Evolutionary conservation across 2,888 invertebrate genomes (phyloP).

Genomic region (Dasysyrphus albostriatus): DNA sequence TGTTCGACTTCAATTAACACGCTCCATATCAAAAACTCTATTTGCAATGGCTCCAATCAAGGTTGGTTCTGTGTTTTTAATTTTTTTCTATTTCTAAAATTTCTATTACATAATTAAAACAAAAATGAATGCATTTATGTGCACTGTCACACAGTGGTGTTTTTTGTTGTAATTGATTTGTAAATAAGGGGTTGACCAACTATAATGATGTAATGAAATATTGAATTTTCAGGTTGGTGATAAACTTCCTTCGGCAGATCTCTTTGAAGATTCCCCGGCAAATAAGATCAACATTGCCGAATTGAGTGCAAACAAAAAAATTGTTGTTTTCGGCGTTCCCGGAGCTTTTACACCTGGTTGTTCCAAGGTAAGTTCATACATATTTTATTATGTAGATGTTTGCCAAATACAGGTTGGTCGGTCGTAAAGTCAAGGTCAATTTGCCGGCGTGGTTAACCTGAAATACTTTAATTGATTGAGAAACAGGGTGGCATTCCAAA

Average conservation of each 20-base stretch:
- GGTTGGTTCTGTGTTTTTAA: conserved; percentile 77
- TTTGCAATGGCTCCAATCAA: conserved; percentile 81
- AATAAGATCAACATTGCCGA: conserved; percentile 93
- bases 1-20: conserved; percentile 50
- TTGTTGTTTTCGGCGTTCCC: conserved; percentile 95
- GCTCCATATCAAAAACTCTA: conserved; percentile 80
- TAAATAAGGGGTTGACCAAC: conserved; percentile 4
- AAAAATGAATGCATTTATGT: conserved; percentile 1
- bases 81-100: conserved; percentile 18
- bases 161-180: conserved; percentile 43
- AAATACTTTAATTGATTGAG: not conserved
- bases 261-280: conserved; percentile 93
- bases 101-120: conserved; percentile 42
- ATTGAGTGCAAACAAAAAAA: conserved; percentile 90
- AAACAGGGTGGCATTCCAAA: not conserved
- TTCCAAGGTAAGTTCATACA: conserved; percentile 87
- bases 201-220: conserved; percentile 35
- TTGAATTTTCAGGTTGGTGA: conserved; percentile 90
- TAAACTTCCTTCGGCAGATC: conserved; percentile 89
- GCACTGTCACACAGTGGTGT: not conserved
- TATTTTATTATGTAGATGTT: not conserved
- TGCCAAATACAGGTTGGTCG: not conserved
- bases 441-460: conserved; percentile 84
- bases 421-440: conserved; percentile 85
- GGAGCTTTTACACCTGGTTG: conserved; percentile 98